A percentile compares a stretch with the other conserved stretches of the same genome.
Conservation (phyloP, 2,113 vertebrate genomes). For the Lampris megalopsis region DNA sequence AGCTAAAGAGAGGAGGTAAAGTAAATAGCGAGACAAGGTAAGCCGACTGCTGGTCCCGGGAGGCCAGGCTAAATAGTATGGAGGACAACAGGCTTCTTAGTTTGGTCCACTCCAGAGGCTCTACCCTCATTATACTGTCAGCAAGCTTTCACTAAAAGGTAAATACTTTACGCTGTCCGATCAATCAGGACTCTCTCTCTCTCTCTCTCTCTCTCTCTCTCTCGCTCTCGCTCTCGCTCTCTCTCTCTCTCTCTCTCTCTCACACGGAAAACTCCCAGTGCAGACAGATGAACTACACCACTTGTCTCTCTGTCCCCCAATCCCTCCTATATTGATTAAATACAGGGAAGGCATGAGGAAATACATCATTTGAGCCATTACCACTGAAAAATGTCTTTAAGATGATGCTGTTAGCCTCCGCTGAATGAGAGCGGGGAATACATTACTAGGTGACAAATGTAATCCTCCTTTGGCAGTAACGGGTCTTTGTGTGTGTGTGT, state of each 20-base stretch:
- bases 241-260: background rate
- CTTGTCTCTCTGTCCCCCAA: background rate
- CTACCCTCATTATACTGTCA: conserved; percentile 39
- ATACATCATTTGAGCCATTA: conserved; percentile 51
- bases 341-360: conserved; percentile 34
- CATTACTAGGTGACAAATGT: conserved; percentile 59
- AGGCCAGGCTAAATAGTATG: background rate
- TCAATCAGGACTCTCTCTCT: conserved; percentile 31
- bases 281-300: conserved; percentile 17
- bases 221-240: too few relatives aligned
- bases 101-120: conserved; percentile 23
- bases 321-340: conserved; percentile 36
- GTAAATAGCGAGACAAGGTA: conserved; percentile 6
- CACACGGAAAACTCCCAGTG: conserved; percentile 23
- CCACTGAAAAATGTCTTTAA: conserved; percentile 55
- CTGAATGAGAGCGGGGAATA: conserved; percentile 34
- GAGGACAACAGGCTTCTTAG: conserved; percentile 7
- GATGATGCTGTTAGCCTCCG: conserved; percentile 43
- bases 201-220: background rate
- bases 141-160: conserved; percentile 15
- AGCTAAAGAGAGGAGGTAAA: conserved; percentile 7
- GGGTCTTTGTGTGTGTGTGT: conserved; percentile 8
- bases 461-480: conserved; percentile 16
- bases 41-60: background rate
- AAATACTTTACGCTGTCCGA: conserved; percentile 35